Percentiles rank a stretch among this genome's conserved stretches.
Evolutionary conservation across 2,113 vertebrate genomes (phyloP).

Genomic region (Ranitomeya imitator): DNA sequence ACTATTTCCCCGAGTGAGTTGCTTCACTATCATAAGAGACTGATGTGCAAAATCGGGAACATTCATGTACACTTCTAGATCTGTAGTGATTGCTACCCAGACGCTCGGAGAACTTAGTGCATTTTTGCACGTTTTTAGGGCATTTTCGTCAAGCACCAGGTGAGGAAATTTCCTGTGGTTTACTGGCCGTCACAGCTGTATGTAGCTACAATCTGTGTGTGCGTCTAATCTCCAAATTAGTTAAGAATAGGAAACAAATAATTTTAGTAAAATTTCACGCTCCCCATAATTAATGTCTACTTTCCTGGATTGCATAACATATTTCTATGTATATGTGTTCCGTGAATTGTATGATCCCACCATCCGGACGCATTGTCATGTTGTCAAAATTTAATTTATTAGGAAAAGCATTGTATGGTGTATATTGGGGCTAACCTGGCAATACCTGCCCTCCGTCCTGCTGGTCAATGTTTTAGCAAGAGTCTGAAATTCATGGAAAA

Average conservation of each 20-base stretch:
- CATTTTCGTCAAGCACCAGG: constrained; percentile 25
- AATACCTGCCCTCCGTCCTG: too few relatives aligned
- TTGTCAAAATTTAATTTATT: too few relatives aligned
- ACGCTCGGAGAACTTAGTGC: not conserved
- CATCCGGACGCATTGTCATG: not conserved
- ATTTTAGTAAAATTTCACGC: not conserved
- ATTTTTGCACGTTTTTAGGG: not conserved
- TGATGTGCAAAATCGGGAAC: too few relatives aligned
- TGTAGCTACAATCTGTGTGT: not conserved
- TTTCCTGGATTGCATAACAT: not conserved
- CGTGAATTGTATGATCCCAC: not conserved
- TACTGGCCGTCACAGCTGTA: constrained; percentile 30
- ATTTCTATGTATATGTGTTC: not conserved
- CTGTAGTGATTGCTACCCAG: too few relatives aligned
- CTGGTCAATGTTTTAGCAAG: too few relatives aligned
- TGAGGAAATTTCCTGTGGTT: constrained; percentile 41
- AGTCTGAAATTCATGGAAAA: too few relatives aligned
- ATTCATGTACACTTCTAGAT: not conserved
- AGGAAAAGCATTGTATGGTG: not conserved
- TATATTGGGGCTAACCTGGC: not conserved
- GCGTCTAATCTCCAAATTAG: not conserved
- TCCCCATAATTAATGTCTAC: not conserved
- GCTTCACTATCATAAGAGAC: too few relatives aligned
- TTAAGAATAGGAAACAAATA: constrained; percentile 11
- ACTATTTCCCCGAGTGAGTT: too few relatives aligned